Base-by-base conservation (phyloP, 2,797 vertebrate species). In the Loriculus beryllinus region DNA sequence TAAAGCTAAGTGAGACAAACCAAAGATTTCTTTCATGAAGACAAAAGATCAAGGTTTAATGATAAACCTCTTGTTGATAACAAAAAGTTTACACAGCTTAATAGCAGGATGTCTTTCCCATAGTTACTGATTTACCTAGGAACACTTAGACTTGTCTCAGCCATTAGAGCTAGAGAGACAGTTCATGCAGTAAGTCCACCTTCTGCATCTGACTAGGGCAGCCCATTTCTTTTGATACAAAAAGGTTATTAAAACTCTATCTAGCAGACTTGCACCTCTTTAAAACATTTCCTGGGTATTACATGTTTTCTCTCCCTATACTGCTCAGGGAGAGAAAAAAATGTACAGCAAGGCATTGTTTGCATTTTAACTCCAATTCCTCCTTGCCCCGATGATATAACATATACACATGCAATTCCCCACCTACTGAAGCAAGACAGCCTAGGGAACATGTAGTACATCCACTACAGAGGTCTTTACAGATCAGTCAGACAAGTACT, bases 401-500 rank as follows among this genome's bases (percentile, higher is more conserved):
- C 37, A 84, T 4, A 57, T 20, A 47, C 18, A 47, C 13, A 51
- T 0, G 6, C 54, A 88, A 45, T 57, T 76, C 68, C 80, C 6
- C 40, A 79, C 64, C 35, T 67, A 51, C 59, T 77, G 67, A 79
- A 88, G 78, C 37, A 78, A 78, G 87, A 72, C 4, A 86, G 74
- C 35, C 51, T 43, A 72, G 33, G 28, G 40, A 90, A 84, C 40
- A 45, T 14, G 54, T 12, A 84, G 63, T 25, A 31, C n/a, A 37
- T 69, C 40, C 54, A 74, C 31, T 60, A 75, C 15, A 88, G 47
- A 90, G 35, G 74, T 52, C 43, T 60, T 72, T 20, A 72, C 39
- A 84, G 59, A 68, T 45, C 60, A 95, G 51, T 92, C 80, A 94
- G 83, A 82, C 59, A 92, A 92, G 33, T 59, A 94, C 82, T 88